Percentiles rank a stretch among this genome's conserved stretches.
Conservation (phyloP, 2,888 invertebrate species). For the Atethmia centrago region DNA sequence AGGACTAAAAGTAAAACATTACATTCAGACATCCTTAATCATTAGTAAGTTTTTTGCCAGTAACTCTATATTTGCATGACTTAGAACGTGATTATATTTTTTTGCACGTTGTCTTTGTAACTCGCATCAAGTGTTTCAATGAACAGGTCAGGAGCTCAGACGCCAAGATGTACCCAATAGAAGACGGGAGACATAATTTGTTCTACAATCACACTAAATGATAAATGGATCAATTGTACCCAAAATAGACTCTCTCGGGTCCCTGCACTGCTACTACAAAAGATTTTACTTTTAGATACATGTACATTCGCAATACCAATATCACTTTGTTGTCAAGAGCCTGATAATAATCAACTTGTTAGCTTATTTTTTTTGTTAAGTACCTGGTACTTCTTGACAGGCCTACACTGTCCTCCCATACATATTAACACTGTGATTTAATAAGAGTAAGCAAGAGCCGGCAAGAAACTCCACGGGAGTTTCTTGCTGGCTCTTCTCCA, state of each 20-base stretch:
- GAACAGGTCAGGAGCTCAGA: not conserved
- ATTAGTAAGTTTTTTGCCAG: not conserved
- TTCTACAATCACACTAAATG: not conserved
- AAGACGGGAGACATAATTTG: not conserved
- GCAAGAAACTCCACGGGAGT: no score
- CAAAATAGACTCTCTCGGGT: not conserved
- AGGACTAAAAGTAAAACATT: no score
- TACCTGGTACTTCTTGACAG: no score
- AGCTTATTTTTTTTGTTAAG: not conserved
- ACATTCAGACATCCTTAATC: not conserved
- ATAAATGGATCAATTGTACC: not conserved
- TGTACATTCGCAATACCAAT: not conserved
- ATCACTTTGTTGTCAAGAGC: not conserved
- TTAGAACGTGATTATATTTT: not conserved
- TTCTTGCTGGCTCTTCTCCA: no score
- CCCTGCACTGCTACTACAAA: not conserved
- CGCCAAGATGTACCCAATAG: not conserved
- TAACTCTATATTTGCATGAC: constrained; percentile 9
- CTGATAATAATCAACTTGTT: not conserved
- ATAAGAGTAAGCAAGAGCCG: no score
- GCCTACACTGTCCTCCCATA: no score
- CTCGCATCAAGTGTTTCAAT: not conserved
- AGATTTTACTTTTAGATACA: not conserved
- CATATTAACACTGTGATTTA: no score
- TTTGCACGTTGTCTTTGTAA: not conserved